Conservation (phyloP, 2,888 invertebrate genomes). For the Pheosia tremula region DNA sequence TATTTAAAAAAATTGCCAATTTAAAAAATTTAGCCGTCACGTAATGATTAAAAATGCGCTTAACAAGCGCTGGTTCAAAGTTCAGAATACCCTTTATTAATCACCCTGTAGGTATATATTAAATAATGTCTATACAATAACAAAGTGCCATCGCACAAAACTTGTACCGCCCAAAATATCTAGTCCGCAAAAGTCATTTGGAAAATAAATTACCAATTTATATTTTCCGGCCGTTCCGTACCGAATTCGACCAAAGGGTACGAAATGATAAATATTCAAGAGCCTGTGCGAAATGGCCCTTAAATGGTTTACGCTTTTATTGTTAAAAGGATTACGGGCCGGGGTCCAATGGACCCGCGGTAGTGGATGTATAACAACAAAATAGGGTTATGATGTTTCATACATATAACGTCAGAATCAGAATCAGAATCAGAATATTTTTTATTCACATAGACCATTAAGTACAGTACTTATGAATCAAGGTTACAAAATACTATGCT, state of each 20-base stretch:
- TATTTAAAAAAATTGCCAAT: too few species aligned
- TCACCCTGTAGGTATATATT: too few species aligned
- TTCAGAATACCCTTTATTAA: too few species aligned
- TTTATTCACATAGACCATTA: too few species aligned
- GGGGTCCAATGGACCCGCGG: slow-evolving; percentile 17
- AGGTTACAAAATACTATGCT: too few species aligned
- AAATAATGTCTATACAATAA: background rate
- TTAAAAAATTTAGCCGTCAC: too few species aligned
- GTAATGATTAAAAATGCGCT: too few species aligned
- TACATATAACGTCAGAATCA: too few species aligned
- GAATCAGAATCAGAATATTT: too few species aligned
- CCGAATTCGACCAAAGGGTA: slow-evolving; percentile 20
- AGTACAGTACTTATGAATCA: too few species aligned
- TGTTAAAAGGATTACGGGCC: slow-evolving; percentile 42
- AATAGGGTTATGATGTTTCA: slow-evolving; percentile 11
- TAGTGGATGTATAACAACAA: slow-evolving; percentile 31
- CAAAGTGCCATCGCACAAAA: background rate
- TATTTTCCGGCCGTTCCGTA: slow-evolving; percentile 13
- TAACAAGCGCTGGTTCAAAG: too few species aligned
- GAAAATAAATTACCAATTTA: slow-evolving; percentile 34
- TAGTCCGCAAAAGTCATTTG: slow-evolving; percentile 10
- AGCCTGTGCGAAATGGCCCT: slow-evolving; percentile 36
- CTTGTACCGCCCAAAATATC: slow-evolving; percentile 18
- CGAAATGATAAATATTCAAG: slow-evolving; percentile 49
- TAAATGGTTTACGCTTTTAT: slow-evolving; percentile 42